Conservation (phyloP, 1,140 invertebrate genomes). For the Zaprionus inermis region DNA sequence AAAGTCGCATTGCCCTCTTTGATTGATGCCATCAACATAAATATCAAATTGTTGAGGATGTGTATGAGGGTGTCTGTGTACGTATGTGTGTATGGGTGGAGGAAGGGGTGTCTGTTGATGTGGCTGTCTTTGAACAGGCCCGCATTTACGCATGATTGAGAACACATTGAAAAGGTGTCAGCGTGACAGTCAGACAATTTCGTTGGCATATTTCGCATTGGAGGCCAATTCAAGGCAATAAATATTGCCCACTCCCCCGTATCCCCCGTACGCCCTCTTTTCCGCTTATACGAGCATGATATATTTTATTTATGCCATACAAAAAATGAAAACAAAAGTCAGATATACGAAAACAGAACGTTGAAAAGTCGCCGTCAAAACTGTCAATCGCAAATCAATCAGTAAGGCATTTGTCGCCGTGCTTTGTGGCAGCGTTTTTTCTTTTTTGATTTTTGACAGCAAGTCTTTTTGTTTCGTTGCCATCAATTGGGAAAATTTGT, state of each 20-base stretch:
- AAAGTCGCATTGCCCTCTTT: conserved; percentile 55
- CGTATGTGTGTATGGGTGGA: background rate
- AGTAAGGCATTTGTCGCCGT: conserved; percentile 54
- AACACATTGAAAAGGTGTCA: conserved; percentile 71
- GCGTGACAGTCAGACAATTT: conserved; percentile 70
- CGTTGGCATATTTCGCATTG: conserved; percentile 79
- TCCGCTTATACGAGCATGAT: conserved; percentile 12
- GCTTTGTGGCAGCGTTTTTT: conserved; percentile 50
- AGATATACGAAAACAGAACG: conserved; percentile 21
- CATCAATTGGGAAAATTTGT: background rate
- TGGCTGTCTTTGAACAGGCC: conserved; percentile 35
- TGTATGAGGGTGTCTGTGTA: too few species aligned
- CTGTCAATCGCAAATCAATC: conserved; percentile 78
- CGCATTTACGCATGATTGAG: conserved; percentile 74
- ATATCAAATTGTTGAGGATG: conserved; percentile 17
- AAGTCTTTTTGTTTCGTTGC: conserved; percentile 38
- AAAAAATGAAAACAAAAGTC: conserved; percentile 19
- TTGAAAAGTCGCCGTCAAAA: conserved; percentile 65
- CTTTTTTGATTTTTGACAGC: conserved; percentile 17
- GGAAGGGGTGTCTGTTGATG: conserved; percentile 1
- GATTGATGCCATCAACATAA: conserved; percentile 66
- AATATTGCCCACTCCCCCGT: conserved; percentile 51
- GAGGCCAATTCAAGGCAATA: conserved; percentile 65
- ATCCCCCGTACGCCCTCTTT: background rate
- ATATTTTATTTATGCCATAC: conserved; percentile 67